Base-by-base conservation (phyloP, 2,888 invertebrate species). In the Idaea straminata region DNA sequence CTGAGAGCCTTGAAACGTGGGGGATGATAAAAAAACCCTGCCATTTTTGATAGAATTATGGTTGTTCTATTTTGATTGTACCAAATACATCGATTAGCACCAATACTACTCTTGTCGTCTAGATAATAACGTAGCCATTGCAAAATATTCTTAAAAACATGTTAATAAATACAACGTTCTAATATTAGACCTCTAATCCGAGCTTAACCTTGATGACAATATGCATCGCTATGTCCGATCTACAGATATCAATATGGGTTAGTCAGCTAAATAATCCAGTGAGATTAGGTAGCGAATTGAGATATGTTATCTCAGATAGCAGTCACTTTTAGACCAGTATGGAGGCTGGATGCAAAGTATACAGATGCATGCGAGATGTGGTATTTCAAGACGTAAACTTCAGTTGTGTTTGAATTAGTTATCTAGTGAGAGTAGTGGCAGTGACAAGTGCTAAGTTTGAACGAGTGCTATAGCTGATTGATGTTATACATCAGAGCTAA, bases 401-500 rank as follows among this genome's bases (percentile, higher is more conserved):
- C 13, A 47, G 47, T 47, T 47, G 6, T 7, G 4, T 3, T 13
- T 13, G 13, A 47, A 47, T 47, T 13, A 47, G 13, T 47, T 47
- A 13, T 10, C 13, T 57, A 60, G 63, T 63, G 36, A 38, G 16
- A 10, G 35, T 38, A n/a, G 61, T 38, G 35, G 16, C n/a, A 16
- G 16, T 16, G 35, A 59, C 10, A 47, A 47, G 47, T 47, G 47
- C 10, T 47, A 4, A 25, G 25, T 25, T 47, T 47, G 10, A 38
- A 38, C 6, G 13, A 74, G 74, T 73, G 68, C 64, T 47, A 69
- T 63, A 59, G 64, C 65, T 59, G 58, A 36, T 62, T 64, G 59
- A 81, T 82, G 82, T 76, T 83, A 72, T 80, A 78, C 73, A 73
- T 83, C 61, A 62, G 73, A 74, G 76, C 65, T 74, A 82, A 81